Conservation (phyloP, 2,888 invertebrate genomes). For the Volucella bombylans region DNA sequence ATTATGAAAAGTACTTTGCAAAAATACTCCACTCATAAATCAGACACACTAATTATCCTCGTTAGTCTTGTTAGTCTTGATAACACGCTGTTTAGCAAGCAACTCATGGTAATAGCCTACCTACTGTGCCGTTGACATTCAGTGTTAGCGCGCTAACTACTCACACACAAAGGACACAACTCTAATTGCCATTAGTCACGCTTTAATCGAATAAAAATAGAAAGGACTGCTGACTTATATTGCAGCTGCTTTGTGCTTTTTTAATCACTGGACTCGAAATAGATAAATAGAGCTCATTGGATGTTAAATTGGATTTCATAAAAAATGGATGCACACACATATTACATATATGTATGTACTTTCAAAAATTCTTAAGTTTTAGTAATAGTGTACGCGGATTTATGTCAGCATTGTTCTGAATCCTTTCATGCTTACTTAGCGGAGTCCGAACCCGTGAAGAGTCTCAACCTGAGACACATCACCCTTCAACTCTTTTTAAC, state of each 20-base stretch:
- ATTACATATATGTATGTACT: no score
- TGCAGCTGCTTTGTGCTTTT: conserved; percentile 21
- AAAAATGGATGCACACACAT: no score
- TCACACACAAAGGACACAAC: conserved; percentile 7
- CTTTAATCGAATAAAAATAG: conserved; percentile 17
- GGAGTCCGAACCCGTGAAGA: no score
- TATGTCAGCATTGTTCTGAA: no score
- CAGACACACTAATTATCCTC: conserved; percentile 48
- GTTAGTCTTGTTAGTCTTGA: conserved; percentile 52
- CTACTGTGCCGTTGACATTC: not conserved
- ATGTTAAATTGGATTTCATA: no score
- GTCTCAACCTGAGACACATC: no score
- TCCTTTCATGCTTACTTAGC: no score
- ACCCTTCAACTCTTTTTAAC: no score
- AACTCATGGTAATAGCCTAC: not conserved
- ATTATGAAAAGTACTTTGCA: not conserved
- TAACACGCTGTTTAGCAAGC: conserved; percentile 40
- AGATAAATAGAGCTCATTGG: no score
- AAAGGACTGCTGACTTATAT: not conserved
- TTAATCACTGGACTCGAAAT: not conserved
- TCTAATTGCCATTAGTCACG: conserved; percentile 65
- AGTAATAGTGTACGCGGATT: no score
- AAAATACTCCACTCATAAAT: conserved; percentile 33
- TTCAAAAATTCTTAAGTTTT: no score
- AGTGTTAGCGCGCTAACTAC: not conserved